Conservation (phyloP, 1,140 invertebrate genomes). For the Drosophila miranda region DNA sequence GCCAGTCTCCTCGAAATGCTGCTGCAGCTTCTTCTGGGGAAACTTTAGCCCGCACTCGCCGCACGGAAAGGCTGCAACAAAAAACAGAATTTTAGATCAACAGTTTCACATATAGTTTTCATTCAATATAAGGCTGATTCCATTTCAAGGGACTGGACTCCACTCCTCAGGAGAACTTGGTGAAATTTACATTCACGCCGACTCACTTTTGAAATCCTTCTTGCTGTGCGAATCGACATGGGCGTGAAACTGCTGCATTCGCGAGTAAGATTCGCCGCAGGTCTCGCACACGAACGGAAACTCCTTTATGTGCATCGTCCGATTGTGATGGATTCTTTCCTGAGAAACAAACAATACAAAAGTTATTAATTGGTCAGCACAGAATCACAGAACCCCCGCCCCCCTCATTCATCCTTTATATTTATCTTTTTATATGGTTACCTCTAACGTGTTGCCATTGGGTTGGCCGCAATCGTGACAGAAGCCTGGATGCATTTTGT, state of each 20-base stretch:
- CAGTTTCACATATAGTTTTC: background rate
- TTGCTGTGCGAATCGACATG: slow-evolving; percentile 81
- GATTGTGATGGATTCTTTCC: slow-evolving; percentile 81
- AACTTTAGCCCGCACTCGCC: slow-evolving; percentile 77
- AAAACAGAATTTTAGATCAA: background rate
- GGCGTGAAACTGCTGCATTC: slow-evolving; percentile 80
- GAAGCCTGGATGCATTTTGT: slow-evolving; percentile 80
- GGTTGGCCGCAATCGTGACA: slow-evolving; percentile 81
- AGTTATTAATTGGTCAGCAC: background rate
- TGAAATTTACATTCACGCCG: slow-evolving; percentile 79
- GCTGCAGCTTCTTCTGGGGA: slow-evolving; percentile 76
- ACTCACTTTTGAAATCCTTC: slow-evolving; percentile 82
- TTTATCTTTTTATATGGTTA: slow-evolving; percentile 9
- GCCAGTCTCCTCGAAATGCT: slow-evolving; percentile 78
- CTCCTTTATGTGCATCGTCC: slow-evolving; percentile 77
- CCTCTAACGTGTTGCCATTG: slow-evolving; percentile 77
- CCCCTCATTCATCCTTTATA: background rate
- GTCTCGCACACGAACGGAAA: slow-evolving; percentile 82
- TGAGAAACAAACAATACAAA: slow-evolving; percentile 20
- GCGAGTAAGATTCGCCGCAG: slow-evolving; percentile 81
- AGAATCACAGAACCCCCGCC: too few relatives aligned
- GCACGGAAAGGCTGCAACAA: slow-evolving; percentile 67
- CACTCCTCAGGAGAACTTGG: slow-evolving; percentile 26
- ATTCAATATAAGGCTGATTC: slow-evolving; percentile 3
- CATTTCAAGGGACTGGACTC: slow-evolving; percentile 6